phyloP scores from a whole-genome alignment of 2,797 vertebrate species.

The Melanotaenia parkinsoni region DNA sequence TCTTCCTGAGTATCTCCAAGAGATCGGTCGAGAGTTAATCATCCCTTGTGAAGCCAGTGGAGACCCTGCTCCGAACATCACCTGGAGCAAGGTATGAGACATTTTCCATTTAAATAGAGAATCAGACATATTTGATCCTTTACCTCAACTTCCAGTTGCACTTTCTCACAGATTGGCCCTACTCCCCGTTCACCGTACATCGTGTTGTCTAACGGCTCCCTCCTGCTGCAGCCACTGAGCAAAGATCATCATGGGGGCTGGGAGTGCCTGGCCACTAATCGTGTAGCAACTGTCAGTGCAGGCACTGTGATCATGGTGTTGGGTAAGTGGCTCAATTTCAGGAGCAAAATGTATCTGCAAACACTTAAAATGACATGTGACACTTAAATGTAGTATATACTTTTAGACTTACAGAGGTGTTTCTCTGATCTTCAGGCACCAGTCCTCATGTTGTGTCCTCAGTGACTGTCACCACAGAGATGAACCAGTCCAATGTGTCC shows the following conservation, averaged over 20 bases:
- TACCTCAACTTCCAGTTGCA: constrained; percentile 4
- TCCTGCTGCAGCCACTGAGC: constrained; percentile 86
- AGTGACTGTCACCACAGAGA: constrained; percentile 83
- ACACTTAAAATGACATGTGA: neutral
- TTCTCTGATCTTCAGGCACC: constrained; percentile 83
- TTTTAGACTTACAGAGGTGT: neutral
- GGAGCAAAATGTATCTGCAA: neutral
- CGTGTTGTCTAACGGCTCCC: constrained; percentile 87
- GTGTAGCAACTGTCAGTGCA: constrained; percentile 86
- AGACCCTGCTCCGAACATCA: constrained; percentile 88
- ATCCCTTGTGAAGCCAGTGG: constrained; percentile 88
- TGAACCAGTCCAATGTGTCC: constrained; percentile 89
- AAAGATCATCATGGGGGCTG: constrained; percentile 94
- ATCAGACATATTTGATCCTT: neutral
- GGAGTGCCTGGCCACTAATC: constrained; percentile 90
- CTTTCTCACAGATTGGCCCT: constrained; percentile 82
- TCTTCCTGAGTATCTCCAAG: constrained; percentile 92
- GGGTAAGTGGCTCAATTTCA: constrained; percentile 79
- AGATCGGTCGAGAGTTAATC: constrained; percentile 91
- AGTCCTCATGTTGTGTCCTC: constrained; percentile 90
- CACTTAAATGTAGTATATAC: neutral
- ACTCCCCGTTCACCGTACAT: constrained; percentile 77
- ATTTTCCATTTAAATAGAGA: neutral
- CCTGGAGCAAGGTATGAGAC: constrained; percentile 90
- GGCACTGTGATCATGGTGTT: constrained; percentile 88